Base-by-base conservation (phyloP, 2,797 vertebrate genomes). In the Lemur catta region DNA sequence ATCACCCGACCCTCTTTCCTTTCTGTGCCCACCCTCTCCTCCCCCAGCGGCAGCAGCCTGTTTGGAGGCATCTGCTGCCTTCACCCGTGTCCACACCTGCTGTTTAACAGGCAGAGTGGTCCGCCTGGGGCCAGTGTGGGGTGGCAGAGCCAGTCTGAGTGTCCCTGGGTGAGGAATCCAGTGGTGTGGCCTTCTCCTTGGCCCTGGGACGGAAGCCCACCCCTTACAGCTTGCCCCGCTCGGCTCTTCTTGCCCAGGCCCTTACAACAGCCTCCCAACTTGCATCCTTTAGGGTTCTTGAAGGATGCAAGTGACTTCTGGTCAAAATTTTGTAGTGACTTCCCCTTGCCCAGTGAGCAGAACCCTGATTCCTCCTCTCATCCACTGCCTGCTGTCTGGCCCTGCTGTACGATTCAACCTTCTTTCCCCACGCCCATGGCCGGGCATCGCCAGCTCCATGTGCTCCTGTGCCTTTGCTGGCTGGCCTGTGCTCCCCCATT, bases 11-110 rank as follows among this genome's bases (percentile, higher is more conserved):
- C 38, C 33, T 55, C 30, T 81, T 46, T 41, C 33, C 26, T 18
- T 38, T 41, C 55, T 74, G 55, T 35, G 41, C 33, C 38, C 4
- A 1, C 12, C 26, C 12, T 7, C 20, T 26, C n/a, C 20, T 28
- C 59, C 20, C 43, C 33, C 13, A 12, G 30, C 4, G 61, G 43
- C 46, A 30, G 33, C 3, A 14, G 61, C 74, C 72, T 26, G 15
- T 35, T 18, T 1, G 24, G 6, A 46, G 59, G 46, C 30, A 63
- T 38, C 12, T 61, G 8, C 24, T 52, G 55, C 41, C 67, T 72
- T 72, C 71, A 4, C 4, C 0, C 28, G 0, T 0, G 26, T 12
- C 3, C 5, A 59, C n/a, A 11, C 46, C 35, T 57, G 57, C n/a
- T 41, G 48, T 33, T 6, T 35, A 26, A 6, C 33, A 35, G 35